Percentiles rank a stretch among this genome's conserved stretches.
These are phyloP conservation scores for Cliona cf. orientalis DNA, from an alignment of 37 sponge, comb jelly and placozoan species.

Conservation along the genomic window DNA sequence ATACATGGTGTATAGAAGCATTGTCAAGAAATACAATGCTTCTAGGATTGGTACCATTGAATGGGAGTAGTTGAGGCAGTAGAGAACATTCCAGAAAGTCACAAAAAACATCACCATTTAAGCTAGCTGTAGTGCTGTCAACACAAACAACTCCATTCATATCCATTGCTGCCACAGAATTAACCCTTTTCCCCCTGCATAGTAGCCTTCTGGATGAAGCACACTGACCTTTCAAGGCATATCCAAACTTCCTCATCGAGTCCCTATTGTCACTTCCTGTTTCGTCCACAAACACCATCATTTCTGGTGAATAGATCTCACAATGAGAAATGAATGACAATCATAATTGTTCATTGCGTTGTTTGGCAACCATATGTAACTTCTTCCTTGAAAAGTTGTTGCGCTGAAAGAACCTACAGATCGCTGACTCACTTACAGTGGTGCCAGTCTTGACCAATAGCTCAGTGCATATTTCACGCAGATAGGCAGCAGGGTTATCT, in stretches of 20 bases:
- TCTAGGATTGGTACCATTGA: no score
- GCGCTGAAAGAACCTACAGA: slow-evolving; percentile 1
- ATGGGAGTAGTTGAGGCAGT: not conserved
- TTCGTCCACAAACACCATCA: slow-evolving; percentile 4
- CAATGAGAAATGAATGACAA: not conserved
- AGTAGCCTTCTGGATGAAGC: not conserved
- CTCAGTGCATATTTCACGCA: not conserved
- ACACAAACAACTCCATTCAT: not conserved
- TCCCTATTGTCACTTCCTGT: not conserved
- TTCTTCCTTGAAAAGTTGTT: slow-evolving; percentile 3
- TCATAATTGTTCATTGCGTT: not conserved
- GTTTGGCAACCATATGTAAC: not conserved
- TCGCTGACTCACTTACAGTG: not conserved
- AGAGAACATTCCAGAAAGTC: slow-evolving; percentile 1
- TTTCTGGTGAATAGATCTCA: not conserved
- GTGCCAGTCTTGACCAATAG: not conserved
- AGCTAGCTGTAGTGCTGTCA: not conserved
- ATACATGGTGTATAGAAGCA: not conserved
- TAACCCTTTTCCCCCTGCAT: not conserved
- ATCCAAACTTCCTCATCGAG: slow-evolving; percentile 1
- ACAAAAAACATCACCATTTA: slow-evolving; percentile 1
- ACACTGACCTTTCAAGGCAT: slow-evolving; percentile 1
- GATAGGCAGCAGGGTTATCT: slow-evolving; percentile 2
- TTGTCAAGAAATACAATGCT: slow-evolving; percentile 7
- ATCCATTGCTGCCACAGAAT: not conserved